Evolutionary conservation across 2,888 invertebrate species (phyloP), one percentile per base, ranked within the genome.

Genomic region (Deroplatys truncata): DNA sequence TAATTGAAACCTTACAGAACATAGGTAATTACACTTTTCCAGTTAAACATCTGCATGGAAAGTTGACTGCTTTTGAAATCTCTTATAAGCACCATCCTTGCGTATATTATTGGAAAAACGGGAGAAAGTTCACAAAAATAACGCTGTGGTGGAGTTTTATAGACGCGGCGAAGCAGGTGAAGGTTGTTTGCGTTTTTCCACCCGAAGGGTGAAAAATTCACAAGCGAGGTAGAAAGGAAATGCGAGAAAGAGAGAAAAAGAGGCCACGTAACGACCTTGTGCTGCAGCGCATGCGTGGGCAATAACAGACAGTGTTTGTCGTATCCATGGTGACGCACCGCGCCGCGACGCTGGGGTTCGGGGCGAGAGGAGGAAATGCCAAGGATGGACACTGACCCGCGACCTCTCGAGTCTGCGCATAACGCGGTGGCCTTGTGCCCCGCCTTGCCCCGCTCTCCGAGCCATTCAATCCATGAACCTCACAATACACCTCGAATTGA

Each of bases 341-440:
- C 89, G 90, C 86, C 89, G 87, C 72, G 90, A 89, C 90, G 90
- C 89, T 89, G 90, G 87, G 86, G 82, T 88, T 82, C 89, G 35
- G 82, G 83, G 84, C 84, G 31, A 29, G 84, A 84, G 56, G 90
- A 91, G 89, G 90, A 90, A 89, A 90, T 88, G 90, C 90, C 91
- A 91, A 91, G 91, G 91, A 90, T 90, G 90, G 90, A 88, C 90
- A 88, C 88, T 90, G 90, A 90, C 90, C 90, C 84, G 86, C 72
- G 31, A 35, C 89, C 89, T 89, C 90, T 84, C 84, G 35, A 49
- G 82, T 83, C 35, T 85, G 35, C 28, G 85, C 88, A 31, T 28
- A 28, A n/a, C 89, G 1, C 25, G 89, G 35, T 89, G 89, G 85
- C 89, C 89, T 89, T 85, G 85, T 72, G 56, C 56, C 56, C 56